phyloP scores from a whole-genome alignment of 2,888 invertebrate species.

The Ophonus ardosiacus region DNA sequence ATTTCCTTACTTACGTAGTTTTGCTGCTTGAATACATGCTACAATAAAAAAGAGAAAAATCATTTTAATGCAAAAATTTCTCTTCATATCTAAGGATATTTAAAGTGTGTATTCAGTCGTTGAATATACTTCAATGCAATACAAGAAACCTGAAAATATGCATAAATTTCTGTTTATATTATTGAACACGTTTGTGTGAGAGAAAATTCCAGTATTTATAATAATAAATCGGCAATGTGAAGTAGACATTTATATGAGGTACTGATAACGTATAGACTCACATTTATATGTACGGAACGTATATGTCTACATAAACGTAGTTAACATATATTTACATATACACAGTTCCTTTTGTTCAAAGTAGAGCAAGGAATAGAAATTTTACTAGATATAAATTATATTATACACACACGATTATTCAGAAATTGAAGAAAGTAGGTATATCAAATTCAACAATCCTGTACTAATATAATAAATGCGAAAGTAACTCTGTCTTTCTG shows the following conservation, averaged over 20 bases:
- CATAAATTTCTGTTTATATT: not conserved
- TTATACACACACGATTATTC: too few relatives aligned
- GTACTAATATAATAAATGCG: too few relatives aligned
- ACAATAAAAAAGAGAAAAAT: not conserved
- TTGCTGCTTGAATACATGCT: not conserved
- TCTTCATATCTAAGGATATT: not conserved
- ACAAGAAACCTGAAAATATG: not conserved
- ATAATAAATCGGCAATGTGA: not conserved
- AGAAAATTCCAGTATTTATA: not conserved
- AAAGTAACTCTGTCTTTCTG: too few relatives aligned
- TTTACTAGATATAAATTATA: not conserved
- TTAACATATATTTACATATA: not conserved
- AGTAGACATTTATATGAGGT: not conserved
- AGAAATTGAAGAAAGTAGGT: too few relatives aligned
- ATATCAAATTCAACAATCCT: too few relatives aligned
- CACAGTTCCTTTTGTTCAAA: not conserved
- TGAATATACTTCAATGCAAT: too few relatives aligned
- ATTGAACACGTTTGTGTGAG: not conserved
- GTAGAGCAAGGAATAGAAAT: not conserved
- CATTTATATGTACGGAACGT: not conserved
- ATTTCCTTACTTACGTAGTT: conserved; percentile 15
- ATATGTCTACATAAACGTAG: not conserved
- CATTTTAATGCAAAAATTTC: not conserved
- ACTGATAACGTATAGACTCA: not conserved
- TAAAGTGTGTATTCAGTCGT: too few relatives aligned